Evolutionary conservation across 2,113 vertebrate genomes (phyloP), one percentile per base, ranked within the genome.

Genomic region (Guaruba guarouba): DNA sequence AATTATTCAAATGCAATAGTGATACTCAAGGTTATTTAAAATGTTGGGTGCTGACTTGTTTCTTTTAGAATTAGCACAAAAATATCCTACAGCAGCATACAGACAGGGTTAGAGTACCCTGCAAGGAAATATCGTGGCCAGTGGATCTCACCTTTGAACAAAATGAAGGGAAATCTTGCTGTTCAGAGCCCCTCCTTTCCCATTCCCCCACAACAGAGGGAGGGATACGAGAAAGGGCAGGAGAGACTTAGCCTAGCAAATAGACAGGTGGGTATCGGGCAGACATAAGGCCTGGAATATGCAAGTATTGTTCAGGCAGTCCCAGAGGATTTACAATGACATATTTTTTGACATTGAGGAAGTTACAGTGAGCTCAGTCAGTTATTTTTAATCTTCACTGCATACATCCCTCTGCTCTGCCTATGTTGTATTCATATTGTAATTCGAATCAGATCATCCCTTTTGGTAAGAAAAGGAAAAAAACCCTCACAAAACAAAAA

Each of bases 341-440:
- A 91, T 18, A 31, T 73, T 70, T 94, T 88, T 94, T 95, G 92
- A 91, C 91, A 96, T 77, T 94, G 92, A 94, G 55, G 35, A 95
- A 90, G 82, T 70, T 81, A 77, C 35, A 85, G 66, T 69, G 57
- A 94, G 28, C 27, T 82, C 80, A 91, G 66, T 84, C 57, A 84
- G 73, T 94, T 96, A 91, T 88, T 93, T 93, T 89, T 92, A 86
- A 71, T 90, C 82, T 95, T 92, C 4, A 5, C 75, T 90, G 49
- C 64, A 83, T 67, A 51, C 35, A 92, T 80, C 48, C 20, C 24
- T 93, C 61, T 87, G 55, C 43, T 35, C 22, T 59, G 33, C 33
- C 46, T 87, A n/a, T 74, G 54, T 51, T 6, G 1, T 67, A 67
- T 93, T 95, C 43, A 35, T 61, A 41, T 15, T 51, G 13, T 90